Base-by-base conservation (phyloP, 2,113 vertebrate species). In the Passer domesticus region DNA sequence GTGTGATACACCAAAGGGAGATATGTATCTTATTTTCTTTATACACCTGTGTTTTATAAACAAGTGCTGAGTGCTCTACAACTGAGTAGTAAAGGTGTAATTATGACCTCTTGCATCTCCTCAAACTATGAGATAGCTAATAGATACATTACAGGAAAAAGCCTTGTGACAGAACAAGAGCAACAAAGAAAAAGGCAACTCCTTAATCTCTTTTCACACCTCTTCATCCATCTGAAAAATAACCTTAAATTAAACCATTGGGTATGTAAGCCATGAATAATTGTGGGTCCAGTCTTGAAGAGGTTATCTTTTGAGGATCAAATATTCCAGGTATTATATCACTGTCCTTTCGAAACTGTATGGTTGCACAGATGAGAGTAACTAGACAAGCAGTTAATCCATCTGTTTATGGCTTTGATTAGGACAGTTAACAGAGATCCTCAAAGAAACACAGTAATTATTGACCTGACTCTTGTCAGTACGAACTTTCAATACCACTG, bases 401-500 rank as follows among this genome's bases (percentile, higher is more conserved):
- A 62, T 81, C 41, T 95, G 23, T 94, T 78, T 94, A 58, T 60
- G 58, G 50, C 20, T 96, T 95, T 78, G 33, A 95, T 22, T 76
- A 37, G 68, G 31, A 95, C 63, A 95, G 87, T 94, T 96, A 96
- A 69, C 67, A 96, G 70, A 92, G 55, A 95, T 53, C 64, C 80
- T 92, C 60, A 91, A 76, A 95, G 35, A 75, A 94, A 31, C 8
- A 2, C 24, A 90, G 50, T 79, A 88, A 88, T 92, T 96, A 92
- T 63, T 83, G 67, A 90, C 24, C 41, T 85, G 24, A 37, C 31
- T 85, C 62, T 95, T 96, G 63, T 81, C 64, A 80, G 53, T 83
- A 86, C 86, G 55, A 96, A 83, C 91, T 93, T 97, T 97, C 52
- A 46, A 89, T 95, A 92, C 49, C 73, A 95, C 92, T 94, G 76